Base-by-base conservation (phyloP, 2,888 invertebrate genomes). In the Ophion ellenae region DNA sequence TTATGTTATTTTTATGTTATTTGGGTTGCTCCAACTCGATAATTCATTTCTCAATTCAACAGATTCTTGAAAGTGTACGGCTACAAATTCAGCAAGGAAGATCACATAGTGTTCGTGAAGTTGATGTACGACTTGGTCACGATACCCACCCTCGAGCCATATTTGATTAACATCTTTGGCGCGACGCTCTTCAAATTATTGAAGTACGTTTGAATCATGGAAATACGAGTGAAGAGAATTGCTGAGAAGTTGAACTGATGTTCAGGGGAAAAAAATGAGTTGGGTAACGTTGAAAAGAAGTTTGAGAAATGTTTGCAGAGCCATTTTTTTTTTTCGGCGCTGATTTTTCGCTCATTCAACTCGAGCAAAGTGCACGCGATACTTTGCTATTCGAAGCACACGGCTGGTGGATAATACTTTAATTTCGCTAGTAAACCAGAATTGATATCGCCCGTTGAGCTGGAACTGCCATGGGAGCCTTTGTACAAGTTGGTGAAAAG, bases 1-100 rank as follows among this genome's bases (percentile, higher is more conserved):
- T 24, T 24, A 24, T 24, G 24, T n/a, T n/a, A n/a, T n/a, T n/a
- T n/a, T n/a, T n/a, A n/a, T n/a, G 47, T 11, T 47, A 14, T 47
- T 47, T 47, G 14, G 47, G 1, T 32, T 69, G n/a, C 9, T 9
- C 53, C 2, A 28, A 32, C 40, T 6, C 61, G 14, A 7, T 14
- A 6, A 74, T 28, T 36, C 24, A 40, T 20, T 24, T 40, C 53
- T 14, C 76, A 78, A 89, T 90, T 89, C 95, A 95, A 73, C 94
- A 98, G 98, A 90, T 99, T 98, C 91, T 96, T 98, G 78, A 96
- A 96, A 90, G 95, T 98, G 84, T 98, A 98, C 95, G 98, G 98
- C 7, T 94, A 97, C 87, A 98, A 97, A 93, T 98, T 99, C 94
- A 96, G 97, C 1, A 99, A 98, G 94, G 97, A 97, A 89, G 98